These are phyloP conservation scores for Neolamprologus hecqui DNA, from an alignment of 2,113 vertebrate genomes.

Conservation along the genomic window DNA sequence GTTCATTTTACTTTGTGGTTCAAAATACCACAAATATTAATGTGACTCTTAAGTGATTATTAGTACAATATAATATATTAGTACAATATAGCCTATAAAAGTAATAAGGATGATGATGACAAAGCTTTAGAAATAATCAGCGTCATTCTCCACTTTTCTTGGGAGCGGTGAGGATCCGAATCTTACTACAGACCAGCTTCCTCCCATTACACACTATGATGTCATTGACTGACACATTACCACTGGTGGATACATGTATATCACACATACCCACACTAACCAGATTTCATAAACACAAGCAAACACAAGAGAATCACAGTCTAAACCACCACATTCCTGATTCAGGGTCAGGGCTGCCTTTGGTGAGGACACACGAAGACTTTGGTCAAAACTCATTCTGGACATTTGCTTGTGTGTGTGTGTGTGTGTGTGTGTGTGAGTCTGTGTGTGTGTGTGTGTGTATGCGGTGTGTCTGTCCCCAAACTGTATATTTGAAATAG, in stretches of 20 bases:
- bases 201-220: background rate
- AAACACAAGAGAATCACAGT: background rate
- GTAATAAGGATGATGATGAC: background rate
- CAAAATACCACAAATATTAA: background rate
- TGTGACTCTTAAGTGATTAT: background rate
- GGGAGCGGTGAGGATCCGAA: background rate
- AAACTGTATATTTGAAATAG: conserved; percentile 38
- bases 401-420: background rate
- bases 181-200: background rate
- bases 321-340: conserved; percentile 39
- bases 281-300: background rate
- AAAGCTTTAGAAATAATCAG: background rate
- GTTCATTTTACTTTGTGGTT: background rate
- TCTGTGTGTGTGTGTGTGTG: background rate
- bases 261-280: background rate
- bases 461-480: background rate
- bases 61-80: background rate
- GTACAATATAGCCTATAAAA: background rate
- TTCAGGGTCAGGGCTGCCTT: conserved; percentile 11
- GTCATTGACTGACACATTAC: conserved; percentile 18
- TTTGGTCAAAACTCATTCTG: background rate
- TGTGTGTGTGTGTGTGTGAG: background rate
- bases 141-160: background rate
- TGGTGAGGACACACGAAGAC: conserved; percentile 8
- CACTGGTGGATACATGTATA: background rate